phyloP scores from a whole-genome alignment of 2,797 vertebrate genomes.

The Acanthopagrus latus region DNA sequence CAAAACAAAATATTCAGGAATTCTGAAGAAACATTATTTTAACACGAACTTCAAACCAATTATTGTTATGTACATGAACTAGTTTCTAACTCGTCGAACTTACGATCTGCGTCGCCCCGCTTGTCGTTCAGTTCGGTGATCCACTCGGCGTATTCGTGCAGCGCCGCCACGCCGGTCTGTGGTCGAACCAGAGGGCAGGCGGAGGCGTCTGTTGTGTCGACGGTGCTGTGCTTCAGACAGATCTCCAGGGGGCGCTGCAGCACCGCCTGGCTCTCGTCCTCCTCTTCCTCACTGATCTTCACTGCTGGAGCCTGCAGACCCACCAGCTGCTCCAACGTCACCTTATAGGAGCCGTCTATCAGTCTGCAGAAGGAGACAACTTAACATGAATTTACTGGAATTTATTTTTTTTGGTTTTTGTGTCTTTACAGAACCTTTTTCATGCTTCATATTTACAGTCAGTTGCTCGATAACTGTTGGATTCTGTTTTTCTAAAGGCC shows the following conservation, averaged over 20 bases:
- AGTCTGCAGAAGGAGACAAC: constrained; percentile 79
- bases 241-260: constrained; percentile 92
- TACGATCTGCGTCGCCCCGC: constrained; percentile 80
- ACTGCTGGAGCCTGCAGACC: constrained; percentile 76
- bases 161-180: constrained; percentile 86
- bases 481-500: no score
- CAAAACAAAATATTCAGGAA: no score
- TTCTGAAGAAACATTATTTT: no score
- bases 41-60: no score
- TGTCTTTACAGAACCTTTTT: background rate
- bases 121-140: constrained; percentile 77
- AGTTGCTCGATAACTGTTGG: background rate
- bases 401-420: no score
- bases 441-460: background rate
- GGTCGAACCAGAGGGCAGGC: constrained; percentile 89
- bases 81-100: constrained; percentile 7
- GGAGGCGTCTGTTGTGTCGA: constrained; percentile 78
- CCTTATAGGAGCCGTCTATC: constrained; percentile 90
- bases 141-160: constrained; percentile 94
- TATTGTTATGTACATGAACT: background rate
- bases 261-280: constrained; percentile 73
- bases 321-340: constrained; percentile 89
- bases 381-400: background rate
- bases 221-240: constrained; percentile 90
- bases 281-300: constrained; percentile 30